A percentile compares a stretch with the other conserved stretches of the same genome.
These are phyloP conservation scores for Philonicus albiceps DNA, from an alignment of 2,888 invertebrate genomes.

Conservation along the genomic window DNA sequence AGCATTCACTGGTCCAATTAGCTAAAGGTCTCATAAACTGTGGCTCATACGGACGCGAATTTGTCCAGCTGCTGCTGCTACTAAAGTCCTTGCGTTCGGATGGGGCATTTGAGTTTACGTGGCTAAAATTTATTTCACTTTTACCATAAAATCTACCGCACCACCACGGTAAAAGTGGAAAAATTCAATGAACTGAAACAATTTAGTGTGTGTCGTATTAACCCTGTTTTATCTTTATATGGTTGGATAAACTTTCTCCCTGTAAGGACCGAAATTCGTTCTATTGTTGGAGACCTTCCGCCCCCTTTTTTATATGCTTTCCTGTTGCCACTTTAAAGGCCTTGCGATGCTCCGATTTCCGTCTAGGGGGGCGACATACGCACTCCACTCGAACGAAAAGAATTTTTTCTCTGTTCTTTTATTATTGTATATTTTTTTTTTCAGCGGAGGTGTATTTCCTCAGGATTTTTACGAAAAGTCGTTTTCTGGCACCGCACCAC, in stretches of 20 bases:
- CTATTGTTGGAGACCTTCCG: conserved; percentile 41
- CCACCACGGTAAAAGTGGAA: conserved; percentile 33
- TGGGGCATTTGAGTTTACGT: conserved; percentile 29
- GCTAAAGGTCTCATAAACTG: conserved; percentile 8
- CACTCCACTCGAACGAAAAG: background rate
- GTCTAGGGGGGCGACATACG: conserved; percentile 5
- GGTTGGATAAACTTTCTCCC: conserved; percentile 49
- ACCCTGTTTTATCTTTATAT: conserved; percentile 50
- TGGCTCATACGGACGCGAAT: background rate
- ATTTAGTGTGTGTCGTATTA: conserved; percentile 48
- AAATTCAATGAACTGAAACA: conserved; percentile 49
- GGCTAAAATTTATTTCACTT: conserved; percentile 40
- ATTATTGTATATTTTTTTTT: no score
- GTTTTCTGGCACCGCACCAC: conserved; percentile 26
- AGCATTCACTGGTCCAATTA: conserved; percentile 11
- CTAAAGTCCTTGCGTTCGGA: background rate
- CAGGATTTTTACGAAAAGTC: conserved; percentile 6
- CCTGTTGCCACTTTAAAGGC: conserved; percentile 37
- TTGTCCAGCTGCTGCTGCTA: background rate
- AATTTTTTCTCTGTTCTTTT: background rate
- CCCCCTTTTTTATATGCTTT: conserved; percentile 36
- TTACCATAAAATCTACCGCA: conserved; percentile 43
- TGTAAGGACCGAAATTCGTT: conserved; percentile 37
- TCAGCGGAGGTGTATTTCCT: background rate
- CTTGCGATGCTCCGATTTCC: background rate